Evolutionary conservation across 2,888 invertebrate genomes (phyloP).

Genomic region (Urechis unicinctus): DNA sequence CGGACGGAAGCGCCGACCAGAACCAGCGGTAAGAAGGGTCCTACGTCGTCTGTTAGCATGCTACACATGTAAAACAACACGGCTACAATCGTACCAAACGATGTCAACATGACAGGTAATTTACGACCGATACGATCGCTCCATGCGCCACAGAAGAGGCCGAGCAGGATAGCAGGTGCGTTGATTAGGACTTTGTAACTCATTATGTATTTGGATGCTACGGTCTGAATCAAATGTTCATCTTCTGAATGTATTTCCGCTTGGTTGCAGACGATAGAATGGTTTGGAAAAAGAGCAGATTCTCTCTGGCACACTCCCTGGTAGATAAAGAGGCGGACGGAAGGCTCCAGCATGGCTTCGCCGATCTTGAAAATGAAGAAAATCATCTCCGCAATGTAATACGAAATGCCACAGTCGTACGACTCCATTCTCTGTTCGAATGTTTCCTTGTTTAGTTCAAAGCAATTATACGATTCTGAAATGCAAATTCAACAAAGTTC

Average conservation of each 20-base stretch:
- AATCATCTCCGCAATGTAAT: slow-evolving; percentile 33
- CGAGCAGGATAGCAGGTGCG: slow-evolving; percentile 44
- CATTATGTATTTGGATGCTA: slow-evolving; percentile 39
- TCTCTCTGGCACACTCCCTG: slow-evolving; percentile 30
- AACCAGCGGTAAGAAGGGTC: slow-evolving; percentile 28
- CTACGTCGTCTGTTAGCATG: not conserved
- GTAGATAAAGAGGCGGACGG: slow-evolving; percentile 42
- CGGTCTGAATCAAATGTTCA: slow-evolving; percentile 33
- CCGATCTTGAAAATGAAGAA: slow-evolving; percentile 48
- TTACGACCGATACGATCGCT: slow-evolving; percentile 46
- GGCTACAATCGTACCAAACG: slow-evolving; percentile 40
- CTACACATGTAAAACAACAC: slow-evolving; percentile 39
- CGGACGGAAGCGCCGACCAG: slow-evolving; percentile 37
- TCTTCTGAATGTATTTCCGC: slow-evolving; percentile 18
- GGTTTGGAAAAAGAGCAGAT: slow-evolving; percentile 5
- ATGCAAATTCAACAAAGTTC: too few relatives aligned
- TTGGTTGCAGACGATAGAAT: slow-evolving; percentile 3
- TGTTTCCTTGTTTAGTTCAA: too few relatives aligned
- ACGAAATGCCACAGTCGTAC: too few relatives aligned
- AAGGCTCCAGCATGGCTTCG: slow-evolving; percentile 47
- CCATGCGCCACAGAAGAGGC: slow-evolving; percentile 49
- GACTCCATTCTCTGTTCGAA: too few relatives aligned
- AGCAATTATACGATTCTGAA: too few relatives aligned
- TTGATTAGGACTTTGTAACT: slow-evolving; percentile 44
- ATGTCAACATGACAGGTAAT: slow-evolving; percentile 41